A percentile compares a stretch with the other conserved stretches of the same genome.
Evolutionary conservation across 2,113 vertebrate genomes (phyloP).

Genomic region (Nestor notabilis): DNA sequence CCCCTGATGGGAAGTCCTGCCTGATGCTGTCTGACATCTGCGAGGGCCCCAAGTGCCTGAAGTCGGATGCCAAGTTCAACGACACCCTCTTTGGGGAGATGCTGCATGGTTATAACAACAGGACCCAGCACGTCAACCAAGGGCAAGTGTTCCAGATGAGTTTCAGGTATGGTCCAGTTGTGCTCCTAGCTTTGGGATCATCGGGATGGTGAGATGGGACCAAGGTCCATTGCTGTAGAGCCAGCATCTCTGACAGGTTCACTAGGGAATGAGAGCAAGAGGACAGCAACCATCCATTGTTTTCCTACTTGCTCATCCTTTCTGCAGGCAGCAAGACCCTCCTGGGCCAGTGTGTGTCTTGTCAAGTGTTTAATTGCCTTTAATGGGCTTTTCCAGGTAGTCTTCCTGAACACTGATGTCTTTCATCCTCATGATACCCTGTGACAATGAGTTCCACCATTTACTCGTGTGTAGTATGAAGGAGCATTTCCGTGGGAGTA

Average conservation of each 20-base stretch:
- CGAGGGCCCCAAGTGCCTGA: constrained; percentile 89
- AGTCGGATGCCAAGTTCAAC: constrained; percentile 88
- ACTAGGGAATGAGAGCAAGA: not conserved
- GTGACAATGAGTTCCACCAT: fast-evolving
- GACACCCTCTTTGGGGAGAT: constrained; percentile 96
- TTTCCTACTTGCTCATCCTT: not conserved
- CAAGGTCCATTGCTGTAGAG: not conserved
- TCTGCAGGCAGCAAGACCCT: not conserved
- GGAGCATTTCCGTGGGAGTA: not conserved
- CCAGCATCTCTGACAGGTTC: not conserved
- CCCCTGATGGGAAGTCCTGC: constrained; percentile 93
- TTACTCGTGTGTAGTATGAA: fast-evolving
- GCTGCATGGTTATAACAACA: constrained; percentile 96
- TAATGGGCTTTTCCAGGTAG: fast-evolving
- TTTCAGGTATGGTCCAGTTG: constrained; percentile 83
- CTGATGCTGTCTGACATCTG: constrained; percentile 92
- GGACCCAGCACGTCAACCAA: constrained; percentile 91
- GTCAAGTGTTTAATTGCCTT: not conserved
- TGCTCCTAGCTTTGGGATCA: not conserved
- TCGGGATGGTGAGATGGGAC: not conserved
- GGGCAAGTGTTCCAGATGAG: constrained; percentile 98
- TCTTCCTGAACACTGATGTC: not conserved
- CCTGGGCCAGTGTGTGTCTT: not conserved
- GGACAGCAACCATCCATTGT: fast-evolving
- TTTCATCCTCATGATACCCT: fast-evolving